These are phyloP conservation scores for Aphodius sticticus DNA, from an alignment of 2,888 invertebrate species.

Conservation along the genomic window DNA sequence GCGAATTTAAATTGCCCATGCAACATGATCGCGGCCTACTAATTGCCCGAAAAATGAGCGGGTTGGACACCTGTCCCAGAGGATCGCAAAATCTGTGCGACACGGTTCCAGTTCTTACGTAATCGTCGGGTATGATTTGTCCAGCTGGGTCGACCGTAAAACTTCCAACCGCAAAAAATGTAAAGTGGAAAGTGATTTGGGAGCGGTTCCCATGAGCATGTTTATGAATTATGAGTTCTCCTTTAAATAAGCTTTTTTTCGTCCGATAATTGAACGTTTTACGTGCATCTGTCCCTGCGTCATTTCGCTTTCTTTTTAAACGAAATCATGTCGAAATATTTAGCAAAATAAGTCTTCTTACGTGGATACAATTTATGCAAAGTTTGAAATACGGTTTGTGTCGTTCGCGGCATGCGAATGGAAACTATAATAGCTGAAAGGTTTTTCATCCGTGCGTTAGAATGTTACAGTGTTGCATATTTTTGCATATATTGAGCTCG, in stretches of 20 bases:
- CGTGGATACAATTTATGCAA: background rate
- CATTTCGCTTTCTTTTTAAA: background rate
- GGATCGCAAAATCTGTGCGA: background rate
- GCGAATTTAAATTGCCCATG: background rate
- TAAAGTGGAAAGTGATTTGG: conserved; percentile 4
- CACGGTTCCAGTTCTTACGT: background rate
- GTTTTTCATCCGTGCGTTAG: background rate
- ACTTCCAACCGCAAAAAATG: background rate
- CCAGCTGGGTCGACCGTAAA: background rate
- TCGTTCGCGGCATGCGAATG: background rate
- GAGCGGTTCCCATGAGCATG: background rate
- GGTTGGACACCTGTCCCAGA: background rate
- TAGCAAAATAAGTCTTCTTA: background rate
- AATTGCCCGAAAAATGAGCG: background rate
- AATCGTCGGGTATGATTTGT: background rate
- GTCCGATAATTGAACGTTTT: background rate
- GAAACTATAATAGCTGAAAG: background rate
- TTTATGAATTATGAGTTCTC: background rate
- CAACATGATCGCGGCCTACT: background rate
- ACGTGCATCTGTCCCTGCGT: background rate
- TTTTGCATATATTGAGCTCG: background rate
- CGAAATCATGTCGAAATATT: background rate
- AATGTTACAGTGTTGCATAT: background rate
- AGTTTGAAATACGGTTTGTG: background rate
- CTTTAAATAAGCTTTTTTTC: background rate